Evolutionary conservation across 2,113 vertebrate genomes (phyloP).

Genomic region (Noctilio leporinus): DNA sequence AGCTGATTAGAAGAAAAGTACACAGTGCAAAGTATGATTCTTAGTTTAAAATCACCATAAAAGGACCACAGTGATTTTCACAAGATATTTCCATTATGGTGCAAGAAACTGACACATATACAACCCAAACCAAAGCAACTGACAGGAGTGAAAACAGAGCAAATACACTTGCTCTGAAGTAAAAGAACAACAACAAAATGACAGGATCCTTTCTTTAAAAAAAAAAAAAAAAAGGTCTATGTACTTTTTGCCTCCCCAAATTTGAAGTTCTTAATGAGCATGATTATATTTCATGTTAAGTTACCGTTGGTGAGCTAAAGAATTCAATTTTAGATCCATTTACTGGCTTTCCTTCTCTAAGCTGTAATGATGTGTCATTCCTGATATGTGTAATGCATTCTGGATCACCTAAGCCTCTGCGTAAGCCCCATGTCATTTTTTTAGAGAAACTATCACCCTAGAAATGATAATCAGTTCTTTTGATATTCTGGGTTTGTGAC

Average conservation of each 20-base stretch:
- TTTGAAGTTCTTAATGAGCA: background rate
- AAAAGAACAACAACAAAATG: background rate
- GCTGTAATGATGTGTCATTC: background rate
- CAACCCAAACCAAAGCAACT: background rate
- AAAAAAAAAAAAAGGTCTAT: background rate
- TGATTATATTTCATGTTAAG: background rate
- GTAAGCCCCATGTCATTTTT: background rate
- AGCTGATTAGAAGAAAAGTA: constrained; percentile 59
- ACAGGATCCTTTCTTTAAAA: background rate
- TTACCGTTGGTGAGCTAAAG: background rate
- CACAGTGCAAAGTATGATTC: constrained; percentile 61
- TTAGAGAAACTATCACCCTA: background rate
- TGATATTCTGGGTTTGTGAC: background rate
- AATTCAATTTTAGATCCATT: constrained; percentile 16
- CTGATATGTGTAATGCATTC: background rate
- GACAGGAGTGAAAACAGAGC: background rate
- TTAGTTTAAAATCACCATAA: constrained; percentile 66
- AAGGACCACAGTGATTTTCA: constrained; percentile 38
- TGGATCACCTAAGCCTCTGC: background rate
- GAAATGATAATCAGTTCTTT: background rate
- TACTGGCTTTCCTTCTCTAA: constrained; percentile 1
- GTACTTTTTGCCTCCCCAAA: background rate
- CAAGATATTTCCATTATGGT: constrained; percentile 36
- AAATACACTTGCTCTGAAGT: constrained; percentile 34
- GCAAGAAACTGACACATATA: background rate